Evolutionary conservation across 2,113 vertebrate species (phyloP).

Genomic region (Anolis sagrei): DNA sequence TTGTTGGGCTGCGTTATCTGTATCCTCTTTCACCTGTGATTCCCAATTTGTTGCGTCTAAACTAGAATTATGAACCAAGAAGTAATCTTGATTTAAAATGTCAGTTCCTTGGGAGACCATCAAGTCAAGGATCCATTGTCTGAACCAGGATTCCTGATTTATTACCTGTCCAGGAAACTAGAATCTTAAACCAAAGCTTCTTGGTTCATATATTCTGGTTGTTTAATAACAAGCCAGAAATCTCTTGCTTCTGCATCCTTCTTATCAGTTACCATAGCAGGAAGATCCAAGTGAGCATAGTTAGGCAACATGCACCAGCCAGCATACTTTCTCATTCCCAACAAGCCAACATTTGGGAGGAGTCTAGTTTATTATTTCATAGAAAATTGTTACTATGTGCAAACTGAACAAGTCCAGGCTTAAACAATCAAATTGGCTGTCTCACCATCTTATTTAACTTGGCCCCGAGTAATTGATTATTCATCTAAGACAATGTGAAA

Average conservation of each 20-base stretch:
- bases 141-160: too few relatives aligned
- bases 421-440: neutral
- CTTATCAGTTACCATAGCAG: too few relatives aligned
- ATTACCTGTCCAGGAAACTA: too few relatives aligned
- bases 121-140: neutral
- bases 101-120: neutral
- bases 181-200: too few relatives aligned
- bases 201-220: too few relatives aligned
- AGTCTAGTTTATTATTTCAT: neutral
- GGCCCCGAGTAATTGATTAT: neutral
- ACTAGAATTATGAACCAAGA: neutral
- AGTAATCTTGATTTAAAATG: neutral
- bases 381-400: neutral
- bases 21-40: neutral
- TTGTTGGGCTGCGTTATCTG: too few relatives aligned
- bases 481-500: neutral
- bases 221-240: too few relatives aligned
- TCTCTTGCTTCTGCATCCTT: too few relatives aligned
- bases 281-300: neutral
- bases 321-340: neutral
- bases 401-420: neutral
- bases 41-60: neutral
- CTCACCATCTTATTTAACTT: neutral
- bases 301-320: neutral
- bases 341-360: too few relatives aligned